Evolutionary conservation across 2,113 vertebrate species (phyloP).

Genomic region (Porphyrio hochstetteri): DNA sequence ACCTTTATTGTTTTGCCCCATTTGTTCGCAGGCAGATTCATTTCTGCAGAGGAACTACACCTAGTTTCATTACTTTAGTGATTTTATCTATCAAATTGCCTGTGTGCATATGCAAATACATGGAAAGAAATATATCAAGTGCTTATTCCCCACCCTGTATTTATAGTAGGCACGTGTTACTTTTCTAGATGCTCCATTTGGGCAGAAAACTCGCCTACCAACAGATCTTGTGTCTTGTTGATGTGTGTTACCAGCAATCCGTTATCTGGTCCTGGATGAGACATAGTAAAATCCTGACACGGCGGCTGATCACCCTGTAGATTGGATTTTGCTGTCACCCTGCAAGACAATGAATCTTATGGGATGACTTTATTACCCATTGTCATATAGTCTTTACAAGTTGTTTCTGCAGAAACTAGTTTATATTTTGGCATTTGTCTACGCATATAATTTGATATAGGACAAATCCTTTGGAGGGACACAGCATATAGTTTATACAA

Average conservation of each 20-base stretch:
- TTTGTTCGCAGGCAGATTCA: neutral
- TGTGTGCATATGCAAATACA: neutral
- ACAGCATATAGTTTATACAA: fast-evolving
- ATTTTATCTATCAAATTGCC: neutral
- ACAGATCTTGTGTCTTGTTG: conserved; percentile 66
- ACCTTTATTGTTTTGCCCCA: neutral
- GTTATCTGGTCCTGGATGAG: neutral
- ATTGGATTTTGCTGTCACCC: neutral
- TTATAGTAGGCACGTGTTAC: neutral
- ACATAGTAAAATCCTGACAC: neutral
- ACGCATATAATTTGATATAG: neutral
- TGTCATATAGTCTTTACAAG: neutral
- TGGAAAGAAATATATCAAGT: neutral
- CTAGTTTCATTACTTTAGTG: neutral
- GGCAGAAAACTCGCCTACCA: conserved; percentile 48
- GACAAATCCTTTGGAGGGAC: neutral
- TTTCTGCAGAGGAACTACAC: neutral
- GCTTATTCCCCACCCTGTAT: neutral
- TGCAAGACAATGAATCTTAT: conserved; percentile 8
- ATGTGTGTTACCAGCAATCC: conserved; percentile 55
- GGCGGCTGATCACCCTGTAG: neutral
- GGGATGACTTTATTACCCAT: neutral
- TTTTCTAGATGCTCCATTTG: neutral
- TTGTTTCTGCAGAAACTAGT: neutral
- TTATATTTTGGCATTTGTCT: neutral